Base-by-base conservation (phyloP, 2,888 invertebrate genomes). In the Lasioglossum villosulum region DNA sequence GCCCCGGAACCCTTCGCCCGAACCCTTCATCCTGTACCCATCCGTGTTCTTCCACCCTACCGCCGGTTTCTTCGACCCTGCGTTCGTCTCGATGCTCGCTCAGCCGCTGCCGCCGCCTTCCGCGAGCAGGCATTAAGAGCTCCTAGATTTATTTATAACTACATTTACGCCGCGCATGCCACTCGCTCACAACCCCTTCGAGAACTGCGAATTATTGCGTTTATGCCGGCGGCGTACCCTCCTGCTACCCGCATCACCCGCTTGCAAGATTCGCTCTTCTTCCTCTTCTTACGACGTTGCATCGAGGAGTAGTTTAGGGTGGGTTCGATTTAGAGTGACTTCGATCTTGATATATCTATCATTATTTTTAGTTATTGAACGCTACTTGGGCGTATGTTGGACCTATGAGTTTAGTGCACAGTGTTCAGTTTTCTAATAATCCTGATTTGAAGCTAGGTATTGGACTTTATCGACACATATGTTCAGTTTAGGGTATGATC, bases 61-160 rank as follows among this genome's bases (percentile, higher is more conserved):
- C 86, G 48, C 59, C 68, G 70, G 71, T 80, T 82, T 83, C 68
- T 77, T 85, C 86, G 63, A 72, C 74, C 70, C 75, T 42, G 30
- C 75, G 71, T 56, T 27, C 72, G 39, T 74, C 37, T 77, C 75
- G 37, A 80, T 37, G 39, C 74, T 71, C 39, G 30, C 63, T 48
- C 59, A 1, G n/a, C 10, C 34, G 30, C 27, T n/a, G 30, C 34
- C 78, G 76, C 80, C 80, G 74, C 83, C 88, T 87, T 86, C 86
- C 87, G 91, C 88, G 90, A 89, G 90, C 93, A 90, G 93, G 93
- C 94, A 94, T 95, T 95, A 95, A 95, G 95, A 95, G 95, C 94
- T 94, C 91, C 94, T 94, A 94, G 95, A 95, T 95, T 95, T 95
- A 95, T 95, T 95, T 95, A 95, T 95, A 95, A 95, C 95, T 95